Conservation (phyloP, 2,888 invertebrate genomes). For the Hirtodrosophila histrioides region DNA sequence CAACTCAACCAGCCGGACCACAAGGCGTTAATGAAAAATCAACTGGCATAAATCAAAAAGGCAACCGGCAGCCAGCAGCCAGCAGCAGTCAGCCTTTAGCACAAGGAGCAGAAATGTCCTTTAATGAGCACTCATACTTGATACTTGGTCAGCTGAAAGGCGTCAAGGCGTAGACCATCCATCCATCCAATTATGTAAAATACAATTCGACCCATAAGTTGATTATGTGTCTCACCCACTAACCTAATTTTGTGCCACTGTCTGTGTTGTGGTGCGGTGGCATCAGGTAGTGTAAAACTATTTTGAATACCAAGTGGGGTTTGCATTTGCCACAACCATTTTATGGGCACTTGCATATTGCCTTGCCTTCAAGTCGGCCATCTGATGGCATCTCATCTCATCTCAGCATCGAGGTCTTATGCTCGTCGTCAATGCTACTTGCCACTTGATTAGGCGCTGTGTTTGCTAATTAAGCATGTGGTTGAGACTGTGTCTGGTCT, state of each 20-base stretch:
- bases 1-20: constrained; percentile 33
- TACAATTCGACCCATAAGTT: constrained; percentile 71
- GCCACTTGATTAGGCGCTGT: constrained; percentile 72
- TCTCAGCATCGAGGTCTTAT: constrained; percentile 59
- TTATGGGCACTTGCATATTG: constrained; percentile 14
- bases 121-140: constrained; percentile 48
- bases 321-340: constrained; percentile 22
- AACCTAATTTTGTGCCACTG: constrained; percentile 63
- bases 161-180: constrained; percentile 58
- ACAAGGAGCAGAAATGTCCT: constrained; percentile 31
- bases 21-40: constrained; percentile 70
- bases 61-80: constrained; percentile 8
- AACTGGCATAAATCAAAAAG: constrained; percentile 38
- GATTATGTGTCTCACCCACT: constrained; percentile 79
- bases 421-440: constrained; percentile 67
- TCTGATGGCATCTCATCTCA: constrained; percentile 56
- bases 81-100: constrained; percentile 11
- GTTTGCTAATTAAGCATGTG: constrained; percentile 59
- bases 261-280: constrained; percentile 10
- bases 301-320: constrained; percentile 45
- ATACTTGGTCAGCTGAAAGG: constrained; percentile 44
- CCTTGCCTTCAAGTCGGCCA: constrained; percentile 54
- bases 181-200: constrained; percentile 71
- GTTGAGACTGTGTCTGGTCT: constrained; percentile 8
- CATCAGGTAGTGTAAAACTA: constrained; percentile 46